Conservation (phyloP, 2,113 vertebrate genomes). For the Zootoca vivipara region DNA sequence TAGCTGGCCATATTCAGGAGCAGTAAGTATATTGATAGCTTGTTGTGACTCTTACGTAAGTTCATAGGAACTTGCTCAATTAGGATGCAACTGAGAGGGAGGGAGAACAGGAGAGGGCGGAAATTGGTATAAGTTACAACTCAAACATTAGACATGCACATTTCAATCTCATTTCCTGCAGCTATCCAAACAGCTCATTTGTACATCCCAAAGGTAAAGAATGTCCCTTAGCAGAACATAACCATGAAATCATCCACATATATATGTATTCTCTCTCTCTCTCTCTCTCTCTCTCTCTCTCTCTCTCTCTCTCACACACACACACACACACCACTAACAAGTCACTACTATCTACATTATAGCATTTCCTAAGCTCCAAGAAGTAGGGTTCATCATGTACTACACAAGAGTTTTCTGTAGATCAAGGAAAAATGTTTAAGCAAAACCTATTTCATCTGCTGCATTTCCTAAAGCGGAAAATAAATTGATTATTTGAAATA, state of each 20-base stretch:
- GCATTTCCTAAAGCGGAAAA: not conserved
- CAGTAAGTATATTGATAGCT: not conserved
- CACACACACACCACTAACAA: not conserved
- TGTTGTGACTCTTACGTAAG: not conserved
- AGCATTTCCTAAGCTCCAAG: not conserved
- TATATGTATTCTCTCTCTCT: too few species aligned
- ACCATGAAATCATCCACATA: not conserved
- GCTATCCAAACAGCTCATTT: not conserved
- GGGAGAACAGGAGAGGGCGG: not conserved
- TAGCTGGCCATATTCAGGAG: not conserved
- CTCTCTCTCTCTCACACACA: too few species aligned
- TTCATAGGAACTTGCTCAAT: not conserved
- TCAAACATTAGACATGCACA: not conserved
- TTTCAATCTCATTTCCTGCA: not conserved
- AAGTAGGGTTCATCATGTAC: not conserved
- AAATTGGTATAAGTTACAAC: slow-evolving; percentile 5
- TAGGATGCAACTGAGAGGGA: not conserved
- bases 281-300: too few species aligned
- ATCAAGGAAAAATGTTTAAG: not conserved
- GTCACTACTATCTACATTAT: not conserved
- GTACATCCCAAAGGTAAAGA: not conserved
- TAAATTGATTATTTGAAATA: not conserved
- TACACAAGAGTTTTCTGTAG: not conserved
- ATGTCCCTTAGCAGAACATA: not conserved
- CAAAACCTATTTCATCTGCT: not conserved